Evolutionary conservation across 1,140 invertebrate genomes (phyloP).

Genomic region (Lasaia peninsularis): DNA sequence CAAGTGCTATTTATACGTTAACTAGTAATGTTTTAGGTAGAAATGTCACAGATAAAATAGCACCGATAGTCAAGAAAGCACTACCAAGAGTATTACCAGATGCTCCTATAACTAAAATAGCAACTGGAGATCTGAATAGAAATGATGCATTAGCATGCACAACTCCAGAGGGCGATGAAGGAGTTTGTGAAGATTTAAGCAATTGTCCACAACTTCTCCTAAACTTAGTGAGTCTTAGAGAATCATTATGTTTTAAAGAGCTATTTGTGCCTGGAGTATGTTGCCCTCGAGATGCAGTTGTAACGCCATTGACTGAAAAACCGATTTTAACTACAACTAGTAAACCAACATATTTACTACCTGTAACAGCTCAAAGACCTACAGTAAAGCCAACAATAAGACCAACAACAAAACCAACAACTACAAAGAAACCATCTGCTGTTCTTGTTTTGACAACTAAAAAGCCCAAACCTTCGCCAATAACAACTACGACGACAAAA

Average conservation of each 20-base stretch:
- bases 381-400: slow-evolving; percentile 37
- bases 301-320: slow-evolving; percentile 51
- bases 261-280: slow-evolving; percentile 94
- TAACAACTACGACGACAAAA: slow-evolving; percentile 56
- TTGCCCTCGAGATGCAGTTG: slow-evolving; percentile 82
- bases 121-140: slow-evolving; percentile 42
- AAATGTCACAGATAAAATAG: slow-evolving; percentile 88
- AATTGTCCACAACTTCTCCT: slow-evolving; percentile 92
- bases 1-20: slow-evolving; percentile 86
- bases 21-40: slow-evolving; percentile 88
- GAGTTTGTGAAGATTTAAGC: slow-evolving; percentile 92
- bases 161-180: slow-evolving; percentile 86
- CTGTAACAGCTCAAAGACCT: slow-evolving; percentile 69
- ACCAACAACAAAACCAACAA: slow-evolving; percentile 38
- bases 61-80: slow-evolving; percentile 83
- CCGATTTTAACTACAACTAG: slow-evolving; percentile 56
- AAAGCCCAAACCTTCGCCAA: slow-evolving; percentile 43
- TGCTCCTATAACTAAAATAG: slow-evolving; percentile 59
- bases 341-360: slow-evolving; percentile 66
- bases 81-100: slow-evolving; percentile 76
- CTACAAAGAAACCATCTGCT: slow-evolving; percentile 68
- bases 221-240: slow-evolving; percentile 88
- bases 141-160: slow-evolving; percentile 80
- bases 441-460: slow-evolving; percentile 62
- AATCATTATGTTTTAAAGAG: slow-evolving; percentile 94